These are phyloP conservation scores for Volucella bombylans DNA, from an alignment of 2,888 invertebrate genomes.

Conservation along the genomic window DNA sequence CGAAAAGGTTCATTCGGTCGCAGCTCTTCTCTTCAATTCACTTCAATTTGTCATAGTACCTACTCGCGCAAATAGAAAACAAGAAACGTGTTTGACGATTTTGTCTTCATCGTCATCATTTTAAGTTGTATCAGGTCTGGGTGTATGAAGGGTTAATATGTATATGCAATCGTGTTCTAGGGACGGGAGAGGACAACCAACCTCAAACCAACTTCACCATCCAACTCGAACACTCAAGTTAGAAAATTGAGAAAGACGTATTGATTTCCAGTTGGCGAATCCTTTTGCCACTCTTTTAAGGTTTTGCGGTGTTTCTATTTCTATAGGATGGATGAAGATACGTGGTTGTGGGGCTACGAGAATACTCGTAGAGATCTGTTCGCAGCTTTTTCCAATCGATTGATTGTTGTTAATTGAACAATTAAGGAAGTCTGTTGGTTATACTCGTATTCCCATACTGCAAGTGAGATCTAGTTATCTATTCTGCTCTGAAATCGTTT, in stretches of 20 bases:
- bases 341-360: too few species aligned
- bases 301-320: conserved; percentile 19
- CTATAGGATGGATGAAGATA: conserved; percentile 15
- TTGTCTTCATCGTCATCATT: conserved; percentile 19
- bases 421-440: conserved; percentile 60
- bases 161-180: conserved; percentile 58
- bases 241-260: conserved; percentile 25
- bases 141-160: conserved; percentile 54
- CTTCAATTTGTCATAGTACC: conserved; percentile 42
- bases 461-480: conserved; percentile 21
- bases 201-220: conserved; percentile 11
- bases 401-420: conserved; percentile 69
- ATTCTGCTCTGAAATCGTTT: conserved; percentile 4
- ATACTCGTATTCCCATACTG: conserved; percentile 23
- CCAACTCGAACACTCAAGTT: background rate
- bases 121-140: background rate
- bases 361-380: background rate
- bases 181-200: conserved; percentile 44
- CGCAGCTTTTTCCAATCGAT: conserved; percentile 55
- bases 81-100: conserved; percentile 31
- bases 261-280: conserved; percentile 68
- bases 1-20: background rate
- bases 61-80: conserved; percentile 57
- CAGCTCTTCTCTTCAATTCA: conserved; percentile 51
- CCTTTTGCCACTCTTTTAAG: conserved; percentile 44